Percentiles rank a stretch among this genome's conserved stretches.
Evolutionary conservation across 53 echinoderm and acorn worm genomes (phyloP).

Genomic region (Mesocentrotus franciscanus): DNA sequence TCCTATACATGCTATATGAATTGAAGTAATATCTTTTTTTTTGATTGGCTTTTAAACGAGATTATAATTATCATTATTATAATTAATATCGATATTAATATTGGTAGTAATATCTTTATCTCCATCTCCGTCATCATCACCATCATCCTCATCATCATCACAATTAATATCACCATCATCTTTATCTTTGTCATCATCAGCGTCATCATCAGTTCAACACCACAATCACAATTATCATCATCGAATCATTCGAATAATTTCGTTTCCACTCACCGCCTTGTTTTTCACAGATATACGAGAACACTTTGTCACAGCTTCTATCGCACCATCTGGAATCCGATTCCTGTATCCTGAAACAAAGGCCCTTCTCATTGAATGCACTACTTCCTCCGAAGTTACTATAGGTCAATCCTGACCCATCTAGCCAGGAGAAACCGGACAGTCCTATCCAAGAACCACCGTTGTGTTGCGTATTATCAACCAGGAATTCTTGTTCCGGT

Average conservation of each 20-base stretch:
- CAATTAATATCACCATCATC: background rate
- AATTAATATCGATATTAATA: background rate
- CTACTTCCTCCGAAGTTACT: background rate
- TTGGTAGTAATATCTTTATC: background rate
- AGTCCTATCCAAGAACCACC: background rate
- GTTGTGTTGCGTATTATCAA: background rate
- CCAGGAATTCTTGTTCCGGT: background rate
- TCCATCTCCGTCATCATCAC: background rate
- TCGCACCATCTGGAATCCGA: background rate
- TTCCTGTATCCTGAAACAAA: background rate
- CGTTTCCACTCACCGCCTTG: background rate
- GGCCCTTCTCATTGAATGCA: background rate
- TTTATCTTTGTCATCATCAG: too few relatives aligned
- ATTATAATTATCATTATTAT: background rate
- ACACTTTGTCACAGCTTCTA: background rate
- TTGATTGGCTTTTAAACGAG: too few relatives aligned
- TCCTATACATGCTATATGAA: too few relatives aligned
- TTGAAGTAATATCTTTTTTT: too few relatives aligned
- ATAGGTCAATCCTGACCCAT: background rate
- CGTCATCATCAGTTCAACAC: too few relatives aligned
- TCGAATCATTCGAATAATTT: too few relatives aligned
- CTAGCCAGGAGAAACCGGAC: background rate
- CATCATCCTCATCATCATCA: background rate
- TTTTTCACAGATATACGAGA: background rate
- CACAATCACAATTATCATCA: too few relatives aligned